Percentiles rank a stretch among this genome's conserved stretches.
These are phyloP conservation scores for Aphaenogaster rudis DNA, from an alignment of 1,140 invertebrate genomes.

Conservation along the genomic window DNA sequence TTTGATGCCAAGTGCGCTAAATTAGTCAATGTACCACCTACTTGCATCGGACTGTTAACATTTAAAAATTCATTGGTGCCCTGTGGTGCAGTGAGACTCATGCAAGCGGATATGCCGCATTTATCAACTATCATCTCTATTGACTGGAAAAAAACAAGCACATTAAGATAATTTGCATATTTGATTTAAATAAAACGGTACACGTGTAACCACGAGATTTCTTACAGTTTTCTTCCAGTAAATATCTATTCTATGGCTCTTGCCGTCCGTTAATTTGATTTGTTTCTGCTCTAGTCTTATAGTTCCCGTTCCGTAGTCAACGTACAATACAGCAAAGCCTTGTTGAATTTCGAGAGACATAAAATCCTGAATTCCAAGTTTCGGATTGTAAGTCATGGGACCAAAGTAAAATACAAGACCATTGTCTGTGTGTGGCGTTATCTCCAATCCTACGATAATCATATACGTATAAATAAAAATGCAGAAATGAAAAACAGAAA, in stretches of 20 bases:
- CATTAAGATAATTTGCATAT: not conserved
- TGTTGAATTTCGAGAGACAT: conserved; percentile 95
- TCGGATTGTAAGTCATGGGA: conserved; percentile 90
- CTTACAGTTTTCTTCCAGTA: conserved; percentile 90
- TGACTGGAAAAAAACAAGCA: conserved; percentile 79
- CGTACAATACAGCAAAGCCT: conserved; percentile 93
- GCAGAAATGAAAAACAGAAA: not conserved
- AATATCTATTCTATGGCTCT: conserved; percentile 94
- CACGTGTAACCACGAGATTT: not conserved
- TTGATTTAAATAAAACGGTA: not conserved
- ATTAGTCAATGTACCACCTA: conserved; percentile 93
- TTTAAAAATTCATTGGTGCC: conserved; percentile 93
- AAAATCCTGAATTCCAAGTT: conserved; percentile 93
- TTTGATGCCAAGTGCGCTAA: conserved; percentile 88
- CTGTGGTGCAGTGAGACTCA: conserved; percentile 90
- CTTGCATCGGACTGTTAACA: conserved; percentile 95
- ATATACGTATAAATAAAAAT: not conserved
- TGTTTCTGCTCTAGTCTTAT: conserved; percentile 91
- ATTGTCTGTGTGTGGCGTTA: conserved; percentile 91
- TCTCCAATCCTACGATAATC: conserved; percentile 88
- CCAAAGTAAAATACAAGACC: conserved; percentile 97
- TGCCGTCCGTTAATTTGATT: conserved; percentile 92
- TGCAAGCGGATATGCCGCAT: conserved; percentile 91
- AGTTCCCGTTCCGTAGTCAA: conserved; percentile 96
- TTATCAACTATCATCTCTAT: conserved; percentile 93